A percentile compares a stretch with the other conserved stretches of the same genome.
Conservation (phyloP, 2,888 invertebrate species). For the Apamea crenata region DNA sequence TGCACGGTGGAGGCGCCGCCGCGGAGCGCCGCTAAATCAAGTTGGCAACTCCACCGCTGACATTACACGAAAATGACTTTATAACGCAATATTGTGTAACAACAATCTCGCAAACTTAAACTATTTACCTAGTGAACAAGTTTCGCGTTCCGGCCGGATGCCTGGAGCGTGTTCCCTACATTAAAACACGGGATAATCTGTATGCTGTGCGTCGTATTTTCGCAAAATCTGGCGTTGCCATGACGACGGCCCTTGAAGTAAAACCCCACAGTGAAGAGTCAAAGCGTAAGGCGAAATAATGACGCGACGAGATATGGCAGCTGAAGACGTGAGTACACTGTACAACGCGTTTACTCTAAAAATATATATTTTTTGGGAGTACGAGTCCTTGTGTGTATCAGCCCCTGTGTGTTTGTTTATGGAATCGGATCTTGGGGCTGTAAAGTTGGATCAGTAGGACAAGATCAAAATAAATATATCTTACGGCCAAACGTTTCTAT, state of each 20-base stretch:
- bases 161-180: slow-evolving; percentile 75
- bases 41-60: slow-evolving; percentile 76
- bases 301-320: slow-evolving; percentile 83
- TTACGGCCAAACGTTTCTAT: not conserved
- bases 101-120: slow-evolving; percentile 78
- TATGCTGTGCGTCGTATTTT: slow-evolving; percentile 82
- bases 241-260: slow-evolving; percentile 81
- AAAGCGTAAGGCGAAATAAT: slow-evolving; percentile 85
- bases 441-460: slow-evolving; percentile 54
- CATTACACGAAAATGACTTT: slow-evolving; percentile 79
- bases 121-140: slow-evolving; percentile 86
- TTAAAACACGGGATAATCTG: slow-evolving; percentile 78
- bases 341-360: slow-evolving; percentile 52
- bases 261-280: slow-evolving; percentile 78
- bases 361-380: slow-evolving; percentile 50
- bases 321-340: slow-evolving; percentile 67
- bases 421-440: slow-evolving; percentile 58
- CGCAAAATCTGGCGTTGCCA: slow-evolving; percentile 83
- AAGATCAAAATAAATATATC: slow-evolving; percentile 38
- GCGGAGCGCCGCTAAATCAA: slow-evolving; percentile 70
- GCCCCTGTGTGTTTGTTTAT: slow-evolving; percentile 65
- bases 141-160: slow-evolving; percentile 81
- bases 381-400: slow-evolving; percentile 7
- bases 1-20: slow-evolving; percentile 54
- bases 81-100: slow-evolving; percentile 80